Base-by-base conservation (phyloP, 2,888 invertebrate genomes). In the Limnephilus auricula region DNA sequence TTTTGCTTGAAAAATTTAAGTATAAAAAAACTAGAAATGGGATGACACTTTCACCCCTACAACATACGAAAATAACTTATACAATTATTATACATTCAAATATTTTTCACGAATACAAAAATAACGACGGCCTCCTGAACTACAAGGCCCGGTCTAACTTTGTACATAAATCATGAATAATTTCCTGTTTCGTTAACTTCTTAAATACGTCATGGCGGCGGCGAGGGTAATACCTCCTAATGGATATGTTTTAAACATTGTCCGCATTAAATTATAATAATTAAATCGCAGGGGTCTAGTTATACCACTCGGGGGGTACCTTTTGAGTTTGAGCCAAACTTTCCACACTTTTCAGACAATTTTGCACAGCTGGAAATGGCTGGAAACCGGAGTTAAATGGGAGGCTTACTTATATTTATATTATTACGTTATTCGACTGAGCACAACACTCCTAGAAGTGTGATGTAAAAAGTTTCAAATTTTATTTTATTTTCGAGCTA, bases 171-270 rank as follows among this genome's bases (percentile, higher is more conserved):
- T 65, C 50, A 65, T 65, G 50, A 65, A 65, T 65, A 65, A 65
- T 65, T 65, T 65, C 18, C 50, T 65, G 50, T 65, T 65, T 65
- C 50, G 50, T 65, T 65, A 65, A 65, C 50, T 65, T 65, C 25
- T 65, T 65, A 65, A 65, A 82, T 82, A 82, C 82, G 79, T 80
- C 89, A 82, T 45, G 50, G 82, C 65, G 13, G 90, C 88, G 84
- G 45, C 80, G 40, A 78, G 65, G 85, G 87, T 90, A 92, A 92
- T 92, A 88, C 90, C 83, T 45, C 78, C 85, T 92, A 92, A 92
- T 92, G 92, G 90, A 92, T 92, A 92, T 92, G 92, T 92, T 92
- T 92, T 89, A 92, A 90, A 92, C 90, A 90, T 90, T 92, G 92
- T 92, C 90, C 90, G 78, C 88, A 92, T 90, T 88, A 89, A 90